Evolutionary conservation across 2,888 invertebrate genomes (phyloP), one percentile per base, ranked within the genome.

Genomic region (Ichneumoninae sp.): DNA sequence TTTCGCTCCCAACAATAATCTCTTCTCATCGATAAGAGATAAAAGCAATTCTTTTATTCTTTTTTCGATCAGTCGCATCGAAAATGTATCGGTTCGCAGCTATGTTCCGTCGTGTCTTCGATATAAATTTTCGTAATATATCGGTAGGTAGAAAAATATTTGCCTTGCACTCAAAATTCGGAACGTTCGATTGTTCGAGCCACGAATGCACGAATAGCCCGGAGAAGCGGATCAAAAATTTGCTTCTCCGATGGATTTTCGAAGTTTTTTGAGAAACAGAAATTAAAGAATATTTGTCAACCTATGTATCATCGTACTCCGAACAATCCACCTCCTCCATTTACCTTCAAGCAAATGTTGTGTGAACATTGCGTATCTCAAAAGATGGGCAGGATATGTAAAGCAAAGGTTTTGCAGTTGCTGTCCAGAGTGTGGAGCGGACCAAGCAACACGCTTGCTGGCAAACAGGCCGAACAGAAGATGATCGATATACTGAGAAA

Each of bases 401-500:
- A 91, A 90, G 82, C 85, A 82, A 92, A 91, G 90, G 86, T 93
- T 80, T 93, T 94, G 47, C 93, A 94, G 94, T 87, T 94, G 47
- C 86, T 94, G 33, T 92, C 93, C 6, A 86, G 91, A 75, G 92
- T 94, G 36, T 94, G 94, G 94, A 93, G 90, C 82, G 93, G 94
- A 76, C 90, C 91, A 22, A 89, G 88, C 8, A 89, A 90, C 68
- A 88, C 80, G 52, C 85, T 92, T 6, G 90, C 91, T 66, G 92
- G 92, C 16, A 93, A 93, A 87, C 88, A 93, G 76, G 91, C 92
- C 26, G 94, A 92, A 86, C 92, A 93, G 62, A 91, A 94, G 89
- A 94, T 95, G 88, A 91, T 91, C 85, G 87, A 90, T 52, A 93
- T 94, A 82, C 90, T 95, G 76, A 91, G 91, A 81, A 90, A 91